Evolutionary conservation across 2,797 vertebrate genomes (phyloP), one percentile per base, ranked within the genome.

Genomic region (Lagocephalus sceleratus): DNA sequence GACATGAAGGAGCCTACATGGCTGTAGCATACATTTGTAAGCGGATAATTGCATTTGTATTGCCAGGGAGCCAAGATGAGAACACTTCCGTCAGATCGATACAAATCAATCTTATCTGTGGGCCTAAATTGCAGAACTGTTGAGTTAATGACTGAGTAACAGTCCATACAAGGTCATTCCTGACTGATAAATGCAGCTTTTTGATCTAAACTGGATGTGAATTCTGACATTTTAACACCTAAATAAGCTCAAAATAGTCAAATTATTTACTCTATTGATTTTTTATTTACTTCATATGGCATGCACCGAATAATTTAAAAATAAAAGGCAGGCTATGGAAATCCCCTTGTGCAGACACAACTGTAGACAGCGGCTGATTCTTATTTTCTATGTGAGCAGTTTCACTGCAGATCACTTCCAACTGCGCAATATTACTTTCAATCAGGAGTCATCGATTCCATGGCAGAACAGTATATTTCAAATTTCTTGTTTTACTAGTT

Each of bases 151-250:
- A 57, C 11, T 21, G 44, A 25, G 0, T 41, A 23, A 41, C 26
- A 1, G 23, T 42, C 52, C 43, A 11, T 38, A 12, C 10, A 40
- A 22, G 6, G 5, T 55, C 26, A 12, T 48, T 51, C 47, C 22
- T 5, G 38, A 44, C 20, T 8, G 5, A 62, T 23, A 45, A 5
- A 52, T 58, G 39, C 19, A 20, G 47, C 26, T 61, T 64, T 2
- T 26, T 53, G 38, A 55, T 56, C 23, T 25, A 7, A 25, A 25
- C 4, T 4, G 4, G 4, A 3, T 35, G 32, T 35, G n/a, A n/a
- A n/a, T 35, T 35, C 8, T 51, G 67, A 70, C 52, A 66, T 16
- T 35, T 51, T n/a, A 50, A 55, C 63, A 46, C 60, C 63, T 38
- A 62, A 67, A 38, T 41, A 35, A 35, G n/a, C 49, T 16, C 40